phyloP scores from a whole-genome alignment of 2,113 vertebrate genomes.

The Mobula hypostoma region DNA sequence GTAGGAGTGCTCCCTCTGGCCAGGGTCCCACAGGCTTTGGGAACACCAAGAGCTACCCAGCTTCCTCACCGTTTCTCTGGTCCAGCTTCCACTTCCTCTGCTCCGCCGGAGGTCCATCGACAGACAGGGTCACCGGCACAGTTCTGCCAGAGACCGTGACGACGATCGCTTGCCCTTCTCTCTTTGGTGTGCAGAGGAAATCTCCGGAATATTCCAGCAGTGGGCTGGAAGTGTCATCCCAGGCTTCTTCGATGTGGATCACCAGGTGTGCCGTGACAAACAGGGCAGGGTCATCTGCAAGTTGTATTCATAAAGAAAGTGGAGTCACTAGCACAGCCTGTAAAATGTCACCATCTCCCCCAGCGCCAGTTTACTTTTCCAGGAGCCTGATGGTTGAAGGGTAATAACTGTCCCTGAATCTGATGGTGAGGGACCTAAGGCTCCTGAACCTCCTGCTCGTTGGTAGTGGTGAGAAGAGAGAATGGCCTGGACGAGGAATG shows the following conservation, averaged over 20 bases:
- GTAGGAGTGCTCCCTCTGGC: no score
- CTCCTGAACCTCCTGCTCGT: no score
- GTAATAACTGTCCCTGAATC: no score
- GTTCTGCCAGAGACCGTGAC: conserved; percentile 57
- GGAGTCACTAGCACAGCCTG: background rate
- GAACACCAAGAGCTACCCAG: background rate
- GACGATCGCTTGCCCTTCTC: conserved; percentile 64
- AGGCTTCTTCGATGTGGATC: conserved; percentile 62
- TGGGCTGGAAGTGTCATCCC: background rate
- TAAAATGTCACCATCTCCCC: no score
- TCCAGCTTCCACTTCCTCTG: conserved; percentile 68
- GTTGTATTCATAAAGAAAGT: background rate
- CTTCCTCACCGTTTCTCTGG: conserved; percentile 62
- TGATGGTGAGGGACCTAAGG: no score
- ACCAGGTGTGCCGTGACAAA: conserved; percentile 61
- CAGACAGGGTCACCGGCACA: conserved; percentile 66
- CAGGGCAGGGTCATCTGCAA: conserved; percentile 59
- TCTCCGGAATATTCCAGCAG: background rate
- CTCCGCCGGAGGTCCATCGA: conserved; percentile 61
- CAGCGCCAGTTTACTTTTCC: no score
- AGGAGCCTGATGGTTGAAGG: no score
- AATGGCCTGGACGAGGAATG: no score
- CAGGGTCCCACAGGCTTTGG: background rate
- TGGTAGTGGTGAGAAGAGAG: no score
- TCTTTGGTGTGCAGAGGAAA: conserved; percentile 70